phyloP scores from a whole-genome alignment of 2,113 vertebrate species.

The Campylomormyrus tamandua region DNA sequence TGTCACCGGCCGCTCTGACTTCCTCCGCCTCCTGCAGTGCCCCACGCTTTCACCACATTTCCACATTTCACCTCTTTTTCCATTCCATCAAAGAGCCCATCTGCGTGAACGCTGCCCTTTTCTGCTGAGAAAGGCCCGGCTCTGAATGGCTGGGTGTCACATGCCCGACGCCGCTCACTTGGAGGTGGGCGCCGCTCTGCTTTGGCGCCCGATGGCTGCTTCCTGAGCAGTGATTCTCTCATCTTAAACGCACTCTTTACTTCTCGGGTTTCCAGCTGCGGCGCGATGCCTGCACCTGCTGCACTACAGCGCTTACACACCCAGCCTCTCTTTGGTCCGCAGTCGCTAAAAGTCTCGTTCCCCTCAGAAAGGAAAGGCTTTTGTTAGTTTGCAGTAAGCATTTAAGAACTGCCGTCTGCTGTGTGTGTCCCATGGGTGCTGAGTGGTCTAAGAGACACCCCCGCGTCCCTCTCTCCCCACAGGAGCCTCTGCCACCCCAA shows the following conservation, averaged over 20 bases:
- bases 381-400: background rate
- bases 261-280: background rate
- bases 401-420: background rate
- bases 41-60: constrained; percentile 17
- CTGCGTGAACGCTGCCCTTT: background rate
- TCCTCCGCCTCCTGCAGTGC: background rate
- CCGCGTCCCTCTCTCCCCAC: constrained; percentile 12
- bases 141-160: background rate
- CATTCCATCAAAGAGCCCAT: constrained; percentile 5
- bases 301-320: background rate
- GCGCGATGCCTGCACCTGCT: background rate
- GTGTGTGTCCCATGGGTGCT: background rate
- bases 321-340: background rate
- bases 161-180: background rate
- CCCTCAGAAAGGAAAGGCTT: background rate
- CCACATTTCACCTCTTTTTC: constrained; percentile 14
- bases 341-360: background rate
- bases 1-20: background rate
- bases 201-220: background rate
- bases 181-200: background rate
- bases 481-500: constrained; percentile 76
- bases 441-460: background rate
- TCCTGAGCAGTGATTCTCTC: constrained; percentile 6
- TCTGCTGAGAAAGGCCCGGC: background rate
- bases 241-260: background rate